These are phyloP conservation scores for Myotis yumanensis DNA, from an alignment of 2,113 vertebrate species.

Conservation along the genomic window DNA sequence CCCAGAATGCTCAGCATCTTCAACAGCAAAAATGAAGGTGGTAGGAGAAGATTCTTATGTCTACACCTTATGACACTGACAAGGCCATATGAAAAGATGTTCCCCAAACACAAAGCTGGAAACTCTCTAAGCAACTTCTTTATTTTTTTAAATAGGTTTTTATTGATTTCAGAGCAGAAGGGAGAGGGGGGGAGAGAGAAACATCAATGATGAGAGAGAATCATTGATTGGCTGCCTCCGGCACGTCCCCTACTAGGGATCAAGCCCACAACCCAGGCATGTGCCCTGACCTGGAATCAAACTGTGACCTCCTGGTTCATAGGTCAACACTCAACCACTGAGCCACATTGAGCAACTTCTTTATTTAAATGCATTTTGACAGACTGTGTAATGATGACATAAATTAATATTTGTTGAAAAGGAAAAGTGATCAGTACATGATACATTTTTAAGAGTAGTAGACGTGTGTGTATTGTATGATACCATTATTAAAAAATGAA, in stretches of 20 bases:
- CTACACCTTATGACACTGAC: background rate
- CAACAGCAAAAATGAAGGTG: background rate
- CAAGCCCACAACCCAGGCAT: too few species aligned
- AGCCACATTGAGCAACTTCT: background rate
- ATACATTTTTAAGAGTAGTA: background rate
- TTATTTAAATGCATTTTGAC: background rate
- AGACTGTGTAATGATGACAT: background rate
- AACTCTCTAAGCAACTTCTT: background rate
- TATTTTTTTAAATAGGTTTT: background rate
- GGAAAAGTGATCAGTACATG: background rate
- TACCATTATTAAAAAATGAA: background rate
- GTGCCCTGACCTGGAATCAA: too few species aligned
- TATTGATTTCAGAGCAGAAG: too few species aligned
- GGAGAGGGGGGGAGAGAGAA: too few species aligned
- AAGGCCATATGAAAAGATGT: background rate
- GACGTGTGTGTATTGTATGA: background rate
- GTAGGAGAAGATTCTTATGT: background rate
- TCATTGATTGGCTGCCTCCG: too few species aligned
- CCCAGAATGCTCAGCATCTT: background rate
- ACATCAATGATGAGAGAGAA: too few species aligned
- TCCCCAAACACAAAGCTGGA: background rate
- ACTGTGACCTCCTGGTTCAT: too few species aligned
- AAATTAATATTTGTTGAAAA: background rate
- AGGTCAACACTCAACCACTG: too few species aligned
- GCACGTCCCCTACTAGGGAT: too few species aligned